These are phyloP conservation scores for Anoura caudifer DNA, from an alignment of 2,113 vertebrate species.

Conservation along the genomic window DNA sequence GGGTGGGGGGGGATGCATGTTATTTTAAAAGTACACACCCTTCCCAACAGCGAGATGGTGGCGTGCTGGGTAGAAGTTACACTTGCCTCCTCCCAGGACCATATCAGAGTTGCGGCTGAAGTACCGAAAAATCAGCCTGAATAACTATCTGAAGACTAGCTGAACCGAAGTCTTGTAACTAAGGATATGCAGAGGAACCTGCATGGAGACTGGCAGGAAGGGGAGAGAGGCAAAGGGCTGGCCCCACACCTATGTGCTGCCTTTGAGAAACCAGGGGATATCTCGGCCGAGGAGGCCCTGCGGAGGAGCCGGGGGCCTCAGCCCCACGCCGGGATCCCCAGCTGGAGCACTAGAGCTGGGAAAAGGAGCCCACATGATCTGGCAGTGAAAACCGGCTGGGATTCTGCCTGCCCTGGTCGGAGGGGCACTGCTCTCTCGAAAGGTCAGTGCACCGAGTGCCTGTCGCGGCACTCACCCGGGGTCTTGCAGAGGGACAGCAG, in stretches of 20 bases:
- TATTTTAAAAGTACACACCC: background rate
- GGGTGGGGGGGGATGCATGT: background rate
- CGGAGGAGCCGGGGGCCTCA: background rate
- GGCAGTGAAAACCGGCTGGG: background rate
- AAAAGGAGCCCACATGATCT: background rate
- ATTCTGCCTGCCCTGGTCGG: background rate
- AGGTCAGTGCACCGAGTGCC: background rate
- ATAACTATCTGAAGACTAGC: background rate
- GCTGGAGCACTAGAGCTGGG: background rate
- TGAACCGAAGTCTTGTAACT: background rate
- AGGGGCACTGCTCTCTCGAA: background rate
- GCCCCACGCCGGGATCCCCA: background rate
- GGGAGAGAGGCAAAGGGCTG: background rate
- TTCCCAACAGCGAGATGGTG: background rate
- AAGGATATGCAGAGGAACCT: background rate
- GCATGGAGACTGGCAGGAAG: background rate
- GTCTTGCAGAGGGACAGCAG: background rate
- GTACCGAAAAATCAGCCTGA: background rate
- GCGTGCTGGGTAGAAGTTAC: background rate
- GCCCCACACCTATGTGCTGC: background rate
- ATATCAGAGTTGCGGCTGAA: background rate
- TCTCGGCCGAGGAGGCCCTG: background rate
- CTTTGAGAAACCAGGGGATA: background rate
- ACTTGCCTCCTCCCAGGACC: background rate
- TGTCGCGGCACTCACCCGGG: background rate